Base-by-base conservation (phyloP, 92 coral and sea anemone species). In the Siderastrea siderea region DNA sequence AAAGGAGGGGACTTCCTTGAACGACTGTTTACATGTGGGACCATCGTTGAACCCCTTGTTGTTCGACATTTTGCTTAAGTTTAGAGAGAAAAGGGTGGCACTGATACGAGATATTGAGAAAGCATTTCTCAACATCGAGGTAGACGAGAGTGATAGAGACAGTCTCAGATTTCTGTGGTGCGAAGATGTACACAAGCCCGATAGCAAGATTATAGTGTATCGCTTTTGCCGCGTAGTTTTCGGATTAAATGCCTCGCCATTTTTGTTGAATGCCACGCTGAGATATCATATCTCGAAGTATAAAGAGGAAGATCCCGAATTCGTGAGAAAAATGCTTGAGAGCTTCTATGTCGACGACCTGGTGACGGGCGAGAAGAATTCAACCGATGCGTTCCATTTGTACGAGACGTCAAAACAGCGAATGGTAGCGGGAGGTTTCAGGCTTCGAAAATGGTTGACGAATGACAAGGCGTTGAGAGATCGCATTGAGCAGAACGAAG, bases 11-110 rank as follows among this genome's bases (percentile, higher is more conserved):
- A 2, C 16, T 26, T 79, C 83, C 3, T 68, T 92, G 7, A 92
- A 92, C 86, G 95, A 92, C 70, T 92, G 95, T 47, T 54, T 89
- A 10, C 95, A 89, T 47, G 81, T 68, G 4, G 93, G 95, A 15
- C 95, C 92, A 2, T 88, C 90, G 15, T 59, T 92, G 0, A 88
- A 54, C 54, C 95, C 92, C 0, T 62, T 91, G 53, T 49, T 92
- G 52, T 77, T 68, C 46, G 88, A 89, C 47, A 92, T 92, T 16
- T 57, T 84, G n/a, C 1, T 92, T 1, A n/a, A 85, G 2, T 92
- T 92, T 44, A 19, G 93, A 44, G 78, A 69, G 48, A 83, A 79
- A 43, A 47, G 70, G n/a, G 82, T 89, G 8, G 95, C 86, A 50
- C 9, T 92, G 47, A 16, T 80, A 3, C 83, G 87, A 0, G 87